Base-by-base conservation (phyloP, 2,888 invertebrate genomes). In the Tipula unca region DNA sequence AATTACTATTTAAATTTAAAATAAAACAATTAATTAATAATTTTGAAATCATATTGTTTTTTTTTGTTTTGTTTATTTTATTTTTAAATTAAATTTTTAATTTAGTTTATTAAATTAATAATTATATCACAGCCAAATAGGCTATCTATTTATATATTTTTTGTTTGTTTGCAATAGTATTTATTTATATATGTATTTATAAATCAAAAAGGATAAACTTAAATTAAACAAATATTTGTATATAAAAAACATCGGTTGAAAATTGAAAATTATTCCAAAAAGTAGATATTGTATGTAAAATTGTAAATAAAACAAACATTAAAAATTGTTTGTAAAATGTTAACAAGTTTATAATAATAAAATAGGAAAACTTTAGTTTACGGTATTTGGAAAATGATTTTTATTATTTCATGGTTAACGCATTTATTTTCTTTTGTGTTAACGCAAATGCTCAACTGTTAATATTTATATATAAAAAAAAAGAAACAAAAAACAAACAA, bases 41-140 rank as follows among this genome's bases (percentile, higher is more conserved):
- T 69, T 69, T 20, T 13, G 1, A 69, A 69, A 69, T 69, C 13
- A 69, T 69, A 69, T 25, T 69, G 3, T 48, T 17, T 48, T 48
- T 2, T 32, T 3, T 2, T 32, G 2, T 32, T 32, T 32, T 32
- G 6, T 32, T n/a, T n/a, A n/a, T n/a, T 42, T 48, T 48, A 48
- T 48, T 48, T 48, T 17, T 48, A 48, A 48, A 48, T 48, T 48
- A 48, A 48, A 48, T 48, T 48, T 69, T 69, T 69, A 69, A 69
- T 69, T 25, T 69, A 69, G 10, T 69, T 69, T 25, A 25, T 69
- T 69, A 20, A 69, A 69, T 69, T 69, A 69, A 69, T 69, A 85
- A 85, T 85, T 86, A 87, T 88, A 88, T 88, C 88, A 88, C 88
- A 88, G 88, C 88, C 88, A 87, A 87, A 86, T 87, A 87, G 88